Evolutionary conservation across 2,888 invertebrate genomes (phyloP).

Genomic region (Bimastos eiseni): DNA sequence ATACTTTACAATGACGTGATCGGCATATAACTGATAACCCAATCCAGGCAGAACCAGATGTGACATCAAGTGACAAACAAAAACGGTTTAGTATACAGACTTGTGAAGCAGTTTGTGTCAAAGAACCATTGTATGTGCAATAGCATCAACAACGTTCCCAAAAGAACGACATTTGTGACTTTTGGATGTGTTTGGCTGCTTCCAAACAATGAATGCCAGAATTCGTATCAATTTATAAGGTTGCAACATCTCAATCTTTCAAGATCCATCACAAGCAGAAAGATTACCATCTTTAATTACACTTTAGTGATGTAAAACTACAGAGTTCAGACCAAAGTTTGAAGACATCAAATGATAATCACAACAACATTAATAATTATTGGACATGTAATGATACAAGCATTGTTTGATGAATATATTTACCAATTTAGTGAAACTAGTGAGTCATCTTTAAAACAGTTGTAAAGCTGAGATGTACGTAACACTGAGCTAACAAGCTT

Average conservation of each 20-base stretch:
- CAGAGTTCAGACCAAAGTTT: neutral
- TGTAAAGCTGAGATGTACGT: neutral
- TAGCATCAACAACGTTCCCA: neutral
- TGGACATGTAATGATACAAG: neutral
- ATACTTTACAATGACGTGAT: neutral
- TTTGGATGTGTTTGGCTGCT: neutral
- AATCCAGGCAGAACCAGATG: neutral
- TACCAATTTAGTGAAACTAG: neutral
- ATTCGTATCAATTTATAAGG: neutral
- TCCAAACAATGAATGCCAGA: neutral
- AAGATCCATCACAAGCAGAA: neutral
- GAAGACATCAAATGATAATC: slow-evolving; percentile 3
- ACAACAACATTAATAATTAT: neutral
- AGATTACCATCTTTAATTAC: neutral
- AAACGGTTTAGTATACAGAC: neutral
- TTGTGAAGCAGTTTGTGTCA: neutral
- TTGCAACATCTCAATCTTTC: neutral
- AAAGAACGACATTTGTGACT: slow-evolving; percentile 3
- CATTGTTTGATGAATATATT: neutral
- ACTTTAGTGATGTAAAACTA: neutral
- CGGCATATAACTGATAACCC: neutral
- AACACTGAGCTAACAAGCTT: neutral
- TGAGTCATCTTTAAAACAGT: neutral
- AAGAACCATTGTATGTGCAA: neutral
- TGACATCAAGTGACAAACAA: neutral